A percentile compares a stretch with the other conserved stretches of the same genome.
Evolutionary conservation across 2,888 invertebrate species (phyloP).

Genomic region (Clanis bilineata): DNA sequence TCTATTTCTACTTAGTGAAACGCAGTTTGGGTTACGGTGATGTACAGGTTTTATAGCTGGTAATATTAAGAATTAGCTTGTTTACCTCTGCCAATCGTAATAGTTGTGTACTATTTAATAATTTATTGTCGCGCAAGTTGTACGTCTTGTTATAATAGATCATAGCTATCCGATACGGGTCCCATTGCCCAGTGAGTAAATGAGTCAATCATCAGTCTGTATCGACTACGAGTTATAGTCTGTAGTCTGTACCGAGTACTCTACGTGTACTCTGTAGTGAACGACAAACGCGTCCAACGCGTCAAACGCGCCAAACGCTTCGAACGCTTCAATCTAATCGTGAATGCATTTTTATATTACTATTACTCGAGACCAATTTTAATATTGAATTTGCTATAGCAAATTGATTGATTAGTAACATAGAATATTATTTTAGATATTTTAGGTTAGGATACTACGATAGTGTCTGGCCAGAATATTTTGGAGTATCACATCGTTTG

Average conservation of each 20-base stretch:
- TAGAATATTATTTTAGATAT: slow-evolving; percentile 80
- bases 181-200: slow-evolving; percentile 35
- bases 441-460: slow-evolving; percentile 81
- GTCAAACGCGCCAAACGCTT: slow-evolving; percentile 32
- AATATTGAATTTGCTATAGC: slow-evolving; percentile 77
- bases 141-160: slow-evolving; percentile 79
- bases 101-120: slow-evolving; percentile 79
- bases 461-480: slow-evolving; percentile 82
- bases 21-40: slow-evolving; percentile 78
- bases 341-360: slow-evolving; percentile 74
- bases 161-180: slow-evolving; percentile 76
- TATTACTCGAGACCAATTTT: slow-evolving; percentile 80
- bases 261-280: slow-evolving; percentile 2
- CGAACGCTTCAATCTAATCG: slow-evolving; percentile 65
- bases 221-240: no score
- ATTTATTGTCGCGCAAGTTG: slow-evolving; percentile 80
- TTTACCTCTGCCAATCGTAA: slow-evolving; percentile 82
- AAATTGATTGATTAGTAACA: slow-evolving; percentile 75
- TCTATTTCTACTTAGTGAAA: slow-evolving; percentile 69
- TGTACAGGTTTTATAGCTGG: slow-evolving; percentile 82
- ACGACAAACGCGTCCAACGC: slow-evolving; percentile 16
- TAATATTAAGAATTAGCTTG: slow-evolving; percentile 80
- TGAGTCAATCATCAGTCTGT: slow-evolving; percentile 32
- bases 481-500: slow-evolving; percentile 82
- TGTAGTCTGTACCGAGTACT: slow-evolving; percentile 16